A percentile compares a stretch with the other conserved stretches of the same genome.
These are phyloP conservation scores for Scolopax rusticola DNA, from an alignment of 2,797 vertebrate genomes.

Conservation along the genomic window DNA sequence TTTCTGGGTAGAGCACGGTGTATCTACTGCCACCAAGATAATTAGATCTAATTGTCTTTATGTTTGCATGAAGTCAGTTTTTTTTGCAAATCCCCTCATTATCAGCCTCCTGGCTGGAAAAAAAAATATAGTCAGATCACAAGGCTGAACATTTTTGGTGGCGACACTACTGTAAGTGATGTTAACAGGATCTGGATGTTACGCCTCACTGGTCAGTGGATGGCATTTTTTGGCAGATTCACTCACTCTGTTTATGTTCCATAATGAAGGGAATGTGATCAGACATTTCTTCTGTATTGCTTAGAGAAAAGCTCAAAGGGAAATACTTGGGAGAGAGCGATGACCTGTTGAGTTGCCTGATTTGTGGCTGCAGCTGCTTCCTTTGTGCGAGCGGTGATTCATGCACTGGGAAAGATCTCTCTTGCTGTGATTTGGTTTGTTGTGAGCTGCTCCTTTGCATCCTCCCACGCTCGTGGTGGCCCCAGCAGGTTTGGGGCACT, in stretches of 20 bases:
- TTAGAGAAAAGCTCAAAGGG: neutral
- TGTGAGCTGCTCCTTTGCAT: conserved; percentile 1
- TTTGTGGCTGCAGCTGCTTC: neutral
- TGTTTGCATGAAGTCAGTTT: neutral
- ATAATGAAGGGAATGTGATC: conserved; percentile 31
- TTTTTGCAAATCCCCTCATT: neutral
- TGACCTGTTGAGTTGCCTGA: conserved; percentile 31
- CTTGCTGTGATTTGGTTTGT: neutral
- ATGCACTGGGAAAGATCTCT: neutral
- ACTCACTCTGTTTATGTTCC: neutral
- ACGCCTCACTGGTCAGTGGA: neutral
- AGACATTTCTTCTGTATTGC: conserved; percentile 3
- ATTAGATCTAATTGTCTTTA: neutral
- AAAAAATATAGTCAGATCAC: neutral
- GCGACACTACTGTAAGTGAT: neutral
- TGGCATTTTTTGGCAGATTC: conserved; percentile 4
- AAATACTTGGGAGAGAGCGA: neutral
- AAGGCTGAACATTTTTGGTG: neutral
- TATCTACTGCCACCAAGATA: neutral
- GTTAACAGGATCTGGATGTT: conserved; percentile 1
- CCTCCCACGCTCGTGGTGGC: neutral
- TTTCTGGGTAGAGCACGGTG: neutral
- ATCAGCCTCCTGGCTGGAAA: neutral
- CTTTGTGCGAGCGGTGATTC: neutral
- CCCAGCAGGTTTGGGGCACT: neutral